Conservation (phyloP, 2,888 invertebrate genomes). For the Trissonchulus sp. region DNA sequence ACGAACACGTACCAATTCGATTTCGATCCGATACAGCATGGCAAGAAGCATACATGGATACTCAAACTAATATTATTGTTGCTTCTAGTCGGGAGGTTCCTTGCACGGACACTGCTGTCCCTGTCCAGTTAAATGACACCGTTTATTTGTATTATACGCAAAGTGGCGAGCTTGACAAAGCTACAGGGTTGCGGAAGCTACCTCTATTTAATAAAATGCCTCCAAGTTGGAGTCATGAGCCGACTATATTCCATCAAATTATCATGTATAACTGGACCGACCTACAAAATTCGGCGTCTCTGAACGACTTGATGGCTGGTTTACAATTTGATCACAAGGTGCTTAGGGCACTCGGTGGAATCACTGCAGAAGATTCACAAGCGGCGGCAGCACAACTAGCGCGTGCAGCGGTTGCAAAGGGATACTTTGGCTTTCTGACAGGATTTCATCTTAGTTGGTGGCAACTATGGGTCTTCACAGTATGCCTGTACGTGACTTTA, state of each 20-base stretch:
- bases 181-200: no score
- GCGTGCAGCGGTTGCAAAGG: not conserved
- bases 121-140: not conserved
- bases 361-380: no score
- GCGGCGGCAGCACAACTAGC: not conserved
- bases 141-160: not conserved
- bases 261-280: conserved; percentile 7
- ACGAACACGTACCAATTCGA: not conserved
- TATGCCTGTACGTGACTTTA: not conserved
- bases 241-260: conserved; percentile 7
- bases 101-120: not conserved
- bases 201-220: no score
- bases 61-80: not conserved
- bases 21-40: not conserved
- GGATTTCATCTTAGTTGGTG: not conserved
- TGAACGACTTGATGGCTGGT: not conserved
- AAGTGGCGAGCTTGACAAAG: no score
- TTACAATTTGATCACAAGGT: no score
- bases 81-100: not conserved
- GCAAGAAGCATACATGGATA: not conserved
- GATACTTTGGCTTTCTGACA: conserved; percentile 6
- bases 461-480: not conserved
- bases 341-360: no score
- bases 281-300: not conserved
- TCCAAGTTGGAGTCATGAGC: no score